Evolutionary conservation across 2,888 invertebrate species (phyloP).

Genomic region (Lapara coniferarum): DNA sequence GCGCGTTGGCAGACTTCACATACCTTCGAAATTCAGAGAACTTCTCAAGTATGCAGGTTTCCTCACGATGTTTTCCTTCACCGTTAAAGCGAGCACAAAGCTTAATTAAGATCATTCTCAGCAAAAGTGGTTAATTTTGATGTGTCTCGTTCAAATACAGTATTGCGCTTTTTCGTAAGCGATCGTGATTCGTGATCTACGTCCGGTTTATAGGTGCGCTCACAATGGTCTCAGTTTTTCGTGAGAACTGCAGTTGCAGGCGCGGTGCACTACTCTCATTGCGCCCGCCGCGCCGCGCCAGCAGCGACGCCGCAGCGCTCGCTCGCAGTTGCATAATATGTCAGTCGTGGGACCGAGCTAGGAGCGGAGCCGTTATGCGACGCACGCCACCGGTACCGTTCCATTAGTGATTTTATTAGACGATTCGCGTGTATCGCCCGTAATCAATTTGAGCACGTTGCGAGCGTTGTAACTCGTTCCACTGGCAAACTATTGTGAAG

Average conservation of each 20-base stretch:
- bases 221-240: background rate
- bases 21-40: too few species aligned
- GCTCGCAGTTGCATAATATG: constrained; percentile 74
- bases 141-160: background rate
- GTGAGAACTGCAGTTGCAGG: background rate
- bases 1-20: too few species aligned
- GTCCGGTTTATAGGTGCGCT: background rate
- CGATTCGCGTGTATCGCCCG: constrained; percentile 77
- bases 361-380: constrained; percentile 74
- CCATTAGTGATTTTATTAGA: constrained; percentile 81
- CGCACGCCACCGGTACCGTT: constrained; percentile 81
- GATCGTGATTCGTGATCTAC: background rate
- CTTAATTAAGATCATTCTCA: too few species aligned
- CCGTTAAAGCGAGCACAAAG: too few species aligned
- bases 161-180: background rate
- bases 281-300: background rate
- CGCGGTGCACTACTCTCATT: background rate
- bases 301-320: constrained; percentile 36
- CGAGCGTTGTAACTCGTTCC: constrained; percentile 66
- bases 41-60: too few species aligned
- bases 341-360: constrained; percentile 74
- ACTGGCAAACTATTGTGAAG: constrained; percentile 69
- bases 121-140: too few species aligned
- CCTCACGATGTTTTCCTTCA: too few species aligned
- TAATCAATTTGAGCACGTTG: constrained; percentile 72